These are phyloP conservation scores for Junonia oenone DNA, from an alignment of 2,888 invertebrate genomes.

Conservation along the genomic window DNA sequence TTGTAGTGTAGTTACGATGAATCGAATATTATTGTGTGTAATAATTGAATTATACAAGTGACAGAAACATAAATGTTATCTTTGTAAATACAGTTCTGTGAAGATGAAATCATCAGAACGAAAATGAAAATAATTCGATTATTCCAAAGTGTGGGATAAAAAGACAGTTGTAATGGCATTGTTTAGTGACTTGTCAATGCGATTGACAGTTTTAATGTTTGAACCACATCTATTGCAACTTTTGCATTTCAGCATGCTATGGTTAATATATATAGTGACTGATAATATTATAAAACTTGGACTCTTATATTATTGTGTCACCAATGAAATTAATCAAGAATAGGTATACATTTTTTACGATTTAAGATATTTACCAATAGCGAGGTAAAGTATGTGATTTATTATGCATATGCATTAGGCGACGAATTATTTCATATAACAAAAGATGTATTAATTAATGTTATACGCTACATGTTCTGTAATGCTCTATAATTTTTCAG, in stretches of 20 bases:
- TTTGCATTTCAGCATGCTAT: background rate
- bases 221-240: background rate
- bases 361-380: background rate
- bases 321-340: background rate
- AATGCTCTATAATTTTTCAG: background rate
- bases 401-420: no score
- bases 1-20: background rate
- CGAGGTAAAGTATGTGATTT: background rate
- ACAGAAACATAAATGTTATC: no score
- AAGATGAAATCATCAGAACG: no score
- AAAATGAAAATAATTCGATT: background rate
- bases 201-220: background rate
- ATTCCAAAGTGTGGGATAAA: background rate
- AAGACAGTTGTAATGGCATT: background rate
- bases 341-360: background rate
- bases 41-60: background rate
- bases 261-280: no score
- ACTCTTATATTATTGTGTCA: background rate
- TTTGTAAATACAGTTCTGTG: no score
- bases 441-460: background rate
- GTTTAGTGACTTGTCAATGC: background rate
- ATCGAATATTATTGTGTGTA: no score
- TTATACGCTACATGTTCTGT: background rate
- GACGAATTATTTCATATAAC: background rate
- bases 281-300: background rate